phyloP scores from a whole-genome alignment of 2,797 vertebrate genomes.

The Acipenser ruthenus region DNA sequence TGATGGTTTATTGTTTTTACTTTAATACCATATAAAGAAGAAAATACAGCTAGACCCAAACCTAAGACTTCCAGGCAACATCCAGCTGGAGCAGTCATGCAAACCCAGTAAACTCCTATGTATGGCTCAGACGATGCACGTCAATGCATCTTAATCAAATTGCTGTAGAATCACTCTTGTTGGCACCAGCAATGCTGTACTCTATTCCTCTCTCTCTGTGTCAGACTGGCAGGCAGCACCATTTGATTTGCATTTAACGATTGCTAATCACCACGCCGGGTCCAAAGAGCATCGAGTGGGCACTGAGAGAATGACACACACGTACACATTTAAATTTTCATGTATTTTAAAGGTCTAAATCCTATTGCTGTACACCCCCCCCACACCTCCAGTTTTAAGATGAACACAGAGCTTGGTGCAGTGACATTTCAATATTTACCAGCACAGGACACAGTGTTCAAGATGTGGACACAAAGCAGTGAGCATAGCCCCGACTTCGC shows the following conservation, averaged over 20 bases:
- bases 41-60: neutral
- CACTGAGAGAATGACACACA: neutral
- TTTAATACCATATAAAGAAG: too few species aligned
- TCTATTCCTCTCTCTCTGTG: conserved; percentile 1
- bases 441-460: neutral
- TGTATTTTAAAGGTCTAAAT: neutral
- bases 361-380: neutral
- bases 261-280: conserved; percentile 1
- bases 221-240: conserved; percentile 8
- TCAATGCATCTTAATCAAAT: conserved; percentile 12
- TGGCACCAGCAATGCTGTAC: conserved; percentile 2
- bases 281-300: neutral
- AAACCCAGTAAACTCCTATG: neutral
- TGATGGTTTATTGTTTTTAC: too few species aligned
- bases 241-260: conserved; percentile 11
- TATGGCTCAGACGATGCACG: neutral
- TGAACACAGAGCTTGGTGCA: too few species aligned
- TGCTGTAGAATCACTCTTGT: neutral
- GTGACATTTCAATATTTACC: neutral
- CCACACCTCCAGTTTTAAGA: neutral
- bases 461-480: too few species aligned
- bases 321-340: neutral
- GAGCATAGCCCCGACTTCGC: too few species aligned
- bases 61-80: neutral
- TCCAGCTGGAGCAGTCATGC: neutral